phyloP scores from a whole-genome alignment of 2,888 invertebrate genomes.

The Julus scandinavius region DNA sequence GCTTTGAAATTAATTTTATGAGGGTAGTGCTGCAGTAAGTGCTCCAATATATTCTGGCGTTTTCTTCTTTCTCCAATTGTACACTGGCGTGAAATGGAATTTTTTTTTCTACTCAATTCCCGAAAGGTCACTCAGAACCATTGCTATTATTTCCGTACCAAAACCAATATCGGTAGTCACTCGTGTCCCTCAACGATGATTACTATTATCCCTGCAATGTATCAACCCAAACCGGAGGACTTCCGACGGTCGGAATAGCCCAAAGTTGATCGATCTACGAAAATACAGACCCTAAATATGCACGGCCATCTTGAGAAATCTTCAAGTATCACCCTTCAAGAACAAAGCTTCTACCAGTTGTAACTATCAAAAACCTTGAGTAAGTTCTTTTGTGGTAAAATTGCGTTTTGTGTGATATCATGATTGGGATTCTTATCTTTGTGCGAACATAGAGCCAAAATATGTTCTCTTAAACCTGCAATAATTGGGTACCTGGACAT shows the following conservation, averaged over 20 bases:
- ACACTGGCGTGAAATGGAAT: neutral
- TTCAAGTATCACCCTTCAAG: neutral
- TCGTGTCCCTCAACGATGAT: conserved; percentile 18
- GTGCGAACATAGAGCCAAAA: neutral
- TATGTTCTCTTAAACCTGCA: too few relatives aligned
- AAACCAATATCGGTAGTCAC: conserved; percentile 18
- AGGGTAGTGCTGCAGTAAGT: neutral
- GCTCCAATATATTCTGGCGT: conserved; percentile 18
- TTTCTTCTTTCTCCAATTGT: neutral
- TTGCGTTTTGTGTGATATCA: neutral
- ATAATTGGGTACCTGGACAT: too few relatives aligned
- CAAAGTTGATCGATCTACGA: neutral
- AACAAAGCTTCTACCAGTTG: too few relatives aligned
- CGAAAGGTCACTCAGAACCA: conserved; percentile 11
- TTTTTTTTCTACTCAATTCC: neutral
- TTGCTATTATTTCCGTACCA: conserved; percentile 18
- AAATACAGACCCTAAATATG: neutral
- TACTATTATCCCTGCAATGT: neutral
- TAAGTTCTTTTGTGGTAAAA: neutral
- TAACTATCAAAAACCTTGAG: neutral
- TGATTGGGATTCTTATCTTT: neutral
- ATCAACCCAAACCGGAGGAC: neutral
- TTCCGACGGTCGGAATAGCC: neutral
- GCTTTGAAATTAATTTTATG: conserved; percentile 18
- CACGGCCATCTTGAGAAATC: neutral